phyloP scores from a whole-genome alignment of 2,797 vertebrate species.

The Sphenodon punctatus region DNA sequence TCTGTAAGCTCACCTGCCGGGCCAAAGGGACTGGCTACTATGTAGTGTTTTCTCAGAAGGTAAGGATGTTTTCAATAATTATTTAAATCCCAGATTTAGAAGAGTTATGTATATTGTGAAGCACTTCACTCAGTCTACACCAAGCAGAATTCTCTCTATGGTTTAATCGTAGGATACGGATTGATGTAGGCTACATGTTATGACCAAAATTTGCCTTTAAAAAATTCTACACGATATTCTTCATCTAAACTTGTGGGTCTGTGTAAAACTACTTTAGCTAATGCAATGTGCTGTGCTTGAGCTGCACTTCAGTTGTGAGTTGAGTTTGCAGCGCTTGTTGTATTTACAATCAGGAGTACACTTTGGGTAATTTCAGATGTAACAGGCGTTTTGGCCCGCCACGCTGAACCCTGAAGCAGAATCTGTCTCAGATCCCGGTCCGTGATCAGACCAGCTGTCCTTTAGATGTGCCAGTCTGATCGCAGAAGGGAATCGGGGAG shows the following conservation, averaged over 20 bases:
- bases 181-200: background rate
- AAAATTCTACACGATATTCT: constrained; percentile 4
- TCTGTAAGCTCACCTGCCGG: constrained; percentile 95
- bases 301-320: background rate
- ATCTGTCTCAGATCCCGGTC: too few species aligned
- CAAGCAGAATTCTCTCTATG: background rate
- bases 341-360: background rate
- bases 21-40: constrained; percentile 98
- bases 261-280: background rate
- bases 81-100: background rate
- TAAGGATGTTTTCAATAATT: constrained; percentile 61
- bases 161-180: background rate
- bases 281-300: background rate
- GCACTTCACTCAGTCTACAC: background rate
- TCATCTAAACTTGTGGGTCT: background rate
- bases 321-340: background rate
- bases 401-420: too few species aligned
- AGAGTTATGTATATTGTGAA: background rate
- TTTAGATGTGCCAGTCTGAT: too few species aligned
- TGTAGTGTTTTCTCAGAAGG: constrained; percentile 96
- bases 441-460: too few species aligned
- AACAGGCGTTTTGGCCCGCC: too few species aligned
- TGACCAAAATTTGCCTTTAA: background rate
- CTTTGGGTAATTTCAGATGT: too few species aligned
- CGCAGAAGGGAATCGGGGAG: too few species aligned